phyloP scores from a whole-genome alignment of 1,140 invertebrate species.

The Macrostomum lignano region DNA sequence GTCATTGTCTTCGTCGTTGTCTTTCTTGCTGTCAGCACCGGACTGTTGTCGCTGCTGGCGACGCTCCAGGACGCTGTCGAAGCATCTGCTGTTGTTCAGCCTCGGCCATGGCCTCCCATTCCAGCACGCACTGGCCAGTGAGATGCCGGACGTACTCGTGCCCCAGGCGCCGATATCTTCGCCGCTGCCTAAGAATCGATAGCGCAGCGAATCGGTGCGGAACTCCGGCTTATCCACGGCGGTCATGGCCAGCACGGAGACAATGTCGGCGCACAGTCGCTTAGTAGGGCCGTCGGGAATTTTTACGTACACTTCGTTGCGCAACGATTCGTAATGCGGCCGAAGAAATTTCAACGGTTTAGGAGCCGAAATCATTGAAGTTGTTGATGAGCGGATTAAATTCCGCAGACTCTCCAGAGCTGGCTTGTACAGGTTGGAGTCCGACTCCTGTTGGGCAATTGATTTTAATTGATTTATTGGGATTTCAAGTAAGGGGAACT shows the following conservation, averaged over 20 bases:
- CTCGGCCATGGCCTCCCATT: too few relatives aligned
- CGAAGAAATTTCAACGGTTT: conserved; percentile 91
- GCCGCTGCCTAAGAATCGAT: conserved; percentile 44
- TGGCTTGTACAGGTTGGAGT: neutral
- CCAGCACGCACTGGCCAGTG: neutral
- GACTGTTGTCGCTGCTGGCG: too few relatives aligned
- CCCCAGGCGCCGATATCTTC: conserved; percentile 84
- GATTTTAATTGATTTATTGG: too few relatives aligned
- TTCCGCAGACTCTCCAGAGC: conserved; percentile 33
- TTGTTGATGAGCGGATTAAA: conserved; percentile 75
- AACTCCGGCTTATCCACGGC: conserved; percentile 56
- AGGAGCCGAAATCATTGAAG: conserved; percentile 96
- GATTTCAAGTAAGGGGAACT: too few relatives aligned
- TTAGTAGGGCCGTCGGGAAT: conserved; percentile 30
- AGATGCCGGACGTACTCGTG: conserved; percentile 67
- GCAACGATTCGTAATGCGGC: conserved; percentile 67
- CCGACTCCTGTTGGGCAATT: too few relatives aligned
- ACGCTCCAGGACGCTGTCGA: too few relatives aligned
- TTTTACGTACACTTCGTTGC: conserved; percentile 63
- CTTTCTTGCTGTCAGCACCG: too few relatives aligned
- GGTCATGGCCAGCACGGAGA: conserved; percentile 77
- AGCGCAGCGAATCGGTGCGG: conserved; percentile 40
- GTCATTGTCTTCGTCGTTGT: too few relatives aligned
- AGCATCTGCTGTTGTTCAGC: too few relatives aligned
- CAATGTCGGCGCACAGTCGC: conserved; percentile 61